Evolutionary conservation across 1,140 invertebrate species (phyloP), one percentile per base, ranked within the genome.

Genomic region (Conopomorpha cramerella): DNA sequence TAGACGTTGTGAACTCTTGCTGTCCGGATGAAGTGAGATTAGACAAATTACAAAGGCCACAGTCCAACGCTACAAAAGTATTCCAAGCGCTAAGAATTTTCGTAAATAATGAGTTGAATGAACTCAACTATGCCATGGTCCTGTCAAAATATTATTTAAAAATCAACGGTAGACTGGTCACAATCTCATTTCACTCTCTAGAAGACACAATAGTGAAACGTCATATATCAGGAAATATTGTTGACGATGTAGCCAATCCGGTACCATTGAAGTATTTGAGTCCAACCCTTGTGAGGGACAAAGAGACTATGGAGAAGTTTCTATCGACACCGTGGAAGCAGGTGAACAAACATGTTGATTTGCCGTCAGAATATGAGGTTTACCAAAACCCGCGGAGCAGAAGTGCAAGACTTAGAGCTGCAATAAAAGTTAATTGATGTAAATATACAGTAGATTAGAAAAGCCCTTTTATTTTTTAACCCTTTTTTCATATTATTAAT

Each of bases 41-140:
- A 16, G 92, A 96, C 64, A 89, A 87, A 68, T 57, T 93, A 17
- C 81, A 87, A 26, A 80, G 91, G 48, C 82, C 80, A n/a, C 64
- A 87, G 3, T 93, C 96, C 61, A 80, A 82, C 41, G 95, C 95
- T 0, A 96, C 92, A 2, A 95, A 94, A 82, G 88, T 92, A 0
- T 98, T 98, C 78, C 93, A 96, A 79, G 95, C 95, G 0, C 63
- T 99, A 36, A 79, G 95, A 49, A 97, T 98, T 45, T 96, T 98
- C 78, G 92, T 98, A 0, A 99, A 99, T 64, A 92, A 99, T 72
- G 95, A 99, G 79, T 70, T 98, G 0, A 98, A 98, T 72, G 95
- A 98, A 81, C 84, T 98, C 2, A 93, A 96, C 78, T 92, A 92
- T 73, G 95, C 84, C 1, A 84, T 98, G 55, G 57, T 91, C 19